Evolutionary conservation across 2,113 vertebrate genomes (phyloP).

Genomic region (Sebastes schlegelii): DNA sequence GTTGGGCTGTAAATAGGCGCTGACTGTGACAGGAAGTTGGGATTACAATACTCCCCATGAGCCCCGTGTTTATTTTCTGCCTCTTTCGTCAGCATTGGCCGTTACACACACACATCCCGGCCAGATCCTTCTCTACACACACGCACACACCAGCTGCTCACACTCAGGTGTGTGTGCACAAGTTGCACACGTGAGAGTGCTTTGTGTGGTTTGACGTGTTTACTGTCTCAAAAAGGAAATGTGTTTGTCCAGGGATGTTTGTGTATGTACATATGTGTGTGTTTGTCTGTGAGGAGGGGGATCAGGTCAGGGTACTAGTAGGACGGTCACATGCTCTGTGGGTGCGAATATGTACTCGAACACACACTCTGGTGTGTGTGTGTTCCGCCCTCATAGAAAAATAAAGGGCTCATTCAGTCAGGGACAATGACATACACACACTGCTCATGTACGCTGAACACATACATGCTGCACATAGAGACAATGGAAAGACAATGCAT

Average conservation of each 20-base stretch:
- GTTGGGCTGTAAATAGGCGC: slow-evolving; percentile 81
- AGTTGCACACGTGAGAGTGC: slow-evolving; percentile 47
- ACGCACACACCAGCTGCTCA: slow-evolving; percentile 64
- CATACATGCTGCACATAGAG: slow-evolving; percentile 57
- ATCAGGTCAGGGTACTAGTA: slow-evolving; percentile 63
- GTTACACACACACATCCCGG: slow-evolving; percentile 55
- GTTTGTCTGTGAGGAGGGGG: slow-evolving; percentile 37
- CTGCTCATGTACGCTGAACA: slow-evolving; percentile 56
- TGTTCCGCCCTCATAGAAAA: slow-evolving; percentile 63
- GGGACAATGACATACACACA: slow-evolving; percentile 81
- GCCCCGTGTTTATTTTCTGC: slow-evolving; percentile 81
- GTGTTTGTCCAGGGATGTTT: slow-evolving; percentile 34
- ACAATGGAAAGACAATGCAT: slow-evolving; percentile 67
- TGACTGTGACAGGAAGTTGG: slow-evolving; percentile 82
- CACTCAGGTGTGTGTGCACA: slow-evolving; percentile 53
- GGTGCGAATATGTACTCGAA: slow-evolving; percentile 18
- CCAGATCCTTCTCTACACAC: slow-evolving; percentile 55
- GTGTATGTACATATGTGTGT: neutral
- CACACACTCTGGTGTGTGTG: slow-evolving; percentile 29
- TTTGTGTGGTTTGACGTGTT: slow-evolving; percentile 57
- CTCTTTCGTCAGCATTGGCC: slow-evolving; percentile 75
- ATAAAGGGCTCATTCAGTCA: slow-evolving; percentile 81
- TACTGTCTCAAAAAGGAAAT: slow-evolving; percentile 59
- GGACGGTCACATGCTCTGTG: slow-evolving; percentile 65
- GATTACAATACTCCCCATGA: slow-evolving; percentile 83